Conservation (phyloP, 2,113 vertebrate species). For the Halcyon senegalensis region DNA sequence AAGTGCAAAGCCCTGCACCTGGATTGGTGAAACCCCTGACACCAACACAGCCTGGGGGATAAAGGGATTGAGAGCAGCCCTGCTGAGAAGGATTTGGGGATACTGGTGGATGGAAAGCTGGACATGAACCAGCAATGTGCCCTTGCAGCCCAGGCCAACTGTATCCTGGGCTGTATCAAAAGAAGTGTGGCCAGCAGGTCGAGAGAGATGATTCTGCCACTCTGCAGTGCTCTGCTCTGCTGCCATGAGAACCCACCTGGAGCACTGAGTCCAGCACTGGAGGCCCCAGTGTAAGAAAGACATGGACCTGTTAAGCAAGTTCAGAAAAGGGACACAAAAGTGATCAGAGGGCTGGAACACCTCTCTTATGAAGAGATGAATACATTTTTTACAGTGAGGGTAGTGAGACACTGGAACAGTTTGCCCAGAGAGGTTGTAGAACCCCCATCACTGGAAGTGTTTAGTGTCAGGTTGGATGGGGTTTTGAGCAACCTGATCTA, state of each 20-base stretch:
- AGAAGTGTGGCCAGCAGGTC: fast-evolving
- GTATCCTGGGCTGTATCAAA: not conserved
- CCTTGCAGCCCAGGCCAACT: fast-evolving
- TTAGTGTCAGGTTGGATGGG: fast-evolving
- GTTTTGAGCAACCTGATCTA: not conserved
- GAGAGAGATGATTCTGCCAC: not conserved
- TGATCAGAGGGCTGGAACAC: not conserved
- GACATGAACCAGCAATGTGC: fast-evolving
- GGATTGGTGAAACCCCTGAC: not conserved
- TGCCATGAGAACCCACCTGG: not conserved
- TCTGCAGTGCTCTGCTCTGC: not conserved
- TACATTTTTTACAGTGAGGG: not conserved
- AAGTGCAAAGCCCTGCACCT: not conserved
- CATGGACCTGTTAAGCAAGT: fast-evolving
- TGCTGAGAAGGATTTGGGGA: not conserved
- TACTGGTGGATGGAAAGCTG: not conserved
- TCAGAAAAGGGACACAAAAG: not conserved
- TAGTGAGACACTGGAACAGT: fast-evolving
- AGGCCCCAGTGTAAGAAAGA: not conserved
- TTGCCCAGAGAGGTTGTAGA: fast-evolving
- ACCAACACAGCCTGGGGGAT: not conserved
- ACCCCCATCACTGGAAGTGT: not conserved
- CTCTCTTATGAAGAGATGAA: not conserved
- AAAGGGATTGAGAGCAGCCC: not conserved
- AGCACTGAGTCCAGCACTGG: not conserved